Conservation (phyloP, 1,140 invertebrate genomes). For the Heterodera carotae region DNA sequence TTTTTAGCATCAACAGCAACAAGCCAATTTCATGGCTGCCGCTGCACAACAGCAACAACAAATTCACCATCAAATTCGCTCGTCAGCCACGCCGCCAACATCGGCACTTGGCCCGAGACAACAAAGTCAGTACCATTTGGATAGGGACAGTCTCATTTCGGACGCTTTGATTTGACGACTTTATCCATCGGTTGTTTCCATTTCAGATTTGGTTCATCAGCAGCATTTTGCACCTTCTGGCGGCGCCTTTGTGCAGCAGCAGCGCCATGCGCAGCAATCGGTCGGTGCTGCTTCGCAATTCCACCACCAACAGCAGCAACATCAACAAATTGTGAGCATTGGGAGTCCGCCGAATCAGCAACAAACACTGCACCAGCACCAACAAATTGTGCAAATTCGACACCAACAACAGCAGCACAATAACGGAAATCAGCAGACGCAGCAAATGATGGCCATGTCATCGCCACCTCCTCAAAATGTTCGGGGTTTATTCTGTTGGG, state of each 20-base stretch:
- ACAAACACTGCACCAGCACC: slow-evolving; percentile 3
- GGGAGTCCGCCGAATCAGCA: slow-evolving; percentile 4
- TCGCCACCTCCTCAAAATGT: not conserved
- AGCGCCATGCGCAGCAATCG: not conserved
- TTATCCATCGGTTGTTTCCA: not conserved
- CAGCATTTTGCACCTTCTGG: not conserved
- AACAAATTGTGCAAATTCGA: not conserved
- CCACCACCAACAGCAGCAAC: not conserved
- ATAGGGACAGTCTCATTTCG: too few species aligned
- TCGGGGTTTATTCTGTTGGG: not conserved
- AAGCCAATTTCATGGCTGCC: slow-evolving; percentile 18
- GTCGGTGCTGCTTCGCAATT: not conserved
- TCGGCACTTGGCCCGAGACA: slow-evolving; percentile 16
- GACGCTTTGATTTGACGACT: not conserved
- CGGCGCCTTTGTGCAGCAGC: not conserved
- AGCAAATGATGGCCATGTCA: slow-evolving; percentile 5
- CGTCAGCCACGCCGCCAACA: slow-evolving; percentile 22
- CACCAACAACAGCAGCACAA: slow-evolving; percentile 3
- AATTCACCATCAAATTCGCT: slow-evolving; percentile 24
- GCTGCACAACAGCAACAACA: slow-evolving; percentile 16
- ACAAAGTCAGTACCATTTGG: slow-evolving; percentile 4
- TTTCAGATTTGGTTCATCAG: slow-evolving; percentile 18
- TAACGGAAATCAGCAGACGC: not conserved
- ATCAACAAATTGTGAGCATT: not conserved
- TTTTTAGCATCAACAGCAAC: slow-evolving; percentile 13